These are phyloP conservation scores for Melipona bicolor DNA, from an alignment of 2,888 invertebrate genomes.

Conservation along the genomic window DNA sequence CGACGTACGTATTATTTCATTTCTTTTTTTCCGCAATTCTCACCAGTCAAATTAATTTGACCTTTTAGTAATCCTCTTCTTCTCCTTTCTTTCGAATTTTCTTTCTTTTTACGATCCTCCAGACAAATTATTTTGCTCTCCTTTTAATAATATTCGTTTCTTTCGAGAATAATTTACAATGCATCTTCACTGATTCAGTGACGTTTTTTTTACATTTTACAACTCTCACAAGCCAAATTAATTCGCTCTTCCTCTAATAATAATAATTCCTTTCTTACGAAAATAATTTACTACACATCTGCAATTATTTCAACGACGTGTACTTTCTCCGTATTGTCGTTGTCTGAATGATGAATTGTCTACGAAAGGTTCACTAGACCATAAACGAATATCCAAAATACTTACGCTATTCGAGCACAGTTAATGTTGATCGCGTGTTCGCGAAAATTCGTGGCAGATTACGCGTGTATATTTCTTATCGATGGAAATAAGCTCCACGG, in stretches of 20 bases:
- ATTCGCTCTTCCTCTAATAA: too few relatives aligned
- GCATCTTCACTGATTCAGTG: neutral
- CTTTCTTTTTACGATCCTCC: neutral
- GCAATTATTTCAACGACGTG: too few relatives aligned
- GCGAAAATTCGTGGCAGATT: conserved; percentile 49
- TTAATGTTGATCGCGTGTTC: conserved; percentile 63
- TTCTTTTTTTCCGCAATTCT: too few relatives aligned
- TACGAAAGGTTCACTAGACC: conserved; percentile 4
- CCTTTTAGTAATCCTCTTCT: too few relatives aligned
- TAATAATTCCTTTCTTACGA: too few relatives aligned
- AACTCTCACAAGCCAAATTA: neutral
- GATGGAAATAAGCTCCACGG: conserved; percentile 29
- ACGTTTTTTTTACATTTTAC: neutral
- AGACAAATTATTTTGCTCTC: neutral
- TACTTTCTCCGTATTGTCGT: neutral
- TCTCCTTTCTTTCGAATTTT: too few relatives aligned
- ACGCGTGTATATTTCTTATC: conserved; percentile 35
- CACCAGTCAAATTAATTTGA: too few relatives aligned
- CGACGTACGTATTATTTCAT: too few relatives aligned
- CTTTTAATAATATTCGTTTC: neutral
- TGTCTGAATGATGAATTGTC: conserved; percentile 43
- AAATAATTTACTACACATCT: too few relatives aligned
- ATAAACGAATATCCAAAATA: conserved; percentile 57
- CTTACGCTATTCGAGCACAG: conserved; percentile 13
- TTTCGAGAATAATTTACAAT: neutral